Percentiles rank a stretch among this genome's conserved stretches.
These are phyloP conservation scores for Adelges cooleyi DNA, from an alignment of 1,140 invertebrate genomes.

Conservation along the genomic window DNA sequence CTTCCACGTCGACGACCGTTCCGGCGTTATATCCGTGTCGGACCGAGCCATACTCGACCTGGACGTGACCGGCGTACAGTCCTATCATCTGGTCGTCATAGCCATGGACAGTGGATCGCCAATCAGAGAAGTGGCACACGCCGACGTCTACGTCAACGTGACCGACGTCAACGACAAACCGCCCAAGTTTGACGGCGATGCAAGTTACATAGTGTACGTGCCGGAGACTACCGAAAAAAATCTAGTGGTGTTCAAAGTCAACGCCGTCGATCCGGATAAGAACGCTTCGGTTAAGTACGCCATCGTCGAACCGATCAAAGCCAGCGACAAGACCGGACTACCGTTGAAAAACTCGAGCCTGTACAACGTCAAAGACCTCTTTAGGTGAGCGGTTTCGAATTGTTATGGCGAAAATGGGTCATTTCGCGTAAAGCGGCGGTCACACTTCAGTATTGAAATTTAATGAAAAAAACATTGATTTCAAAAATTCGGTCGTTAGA, in stretches of 20 bases:
- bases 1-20: constrained; percentile 54
- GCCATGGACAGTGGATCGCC: constrained; percentile 59
- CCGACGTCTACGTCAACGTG: constrained; percentile 58
- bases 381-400: background rate
- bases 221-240: constrained; percentile 56
- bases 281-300: constrained; percentile 55
- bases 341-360: constrained; percentile 42
- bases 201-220: constrained; percentile 53
- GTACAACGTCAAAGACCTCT: background rate
- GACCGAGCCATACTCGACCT: constrained; percentile 59
- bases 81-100: constrained; percentile 59
- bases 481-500: too few species aligned
- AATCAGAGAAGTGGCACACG: constrained; percentile 60
- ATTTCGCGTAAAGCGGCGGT: too few species aligned
- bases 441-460: too few species aligned
- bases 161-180: constrained; percentile 73
- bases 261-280: constrained; percentile 57
- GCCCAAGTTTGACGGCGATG: constrained; percentile 54
- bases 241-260: constrained; percentile 49
- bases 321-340: constrained; percentile 62
- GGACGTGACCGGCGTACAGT: constrained; percentile 47
- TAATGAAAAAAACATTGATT: too few species aligned
- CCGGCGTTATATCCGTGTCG: constrained; percentile 60
- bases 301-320: constrained; percentile 54
- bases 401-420: too few species aligned